Base-by-base conservation (phyloP, 2,113 vertebrate species). In the Neofelis nebulosa region DNA sequence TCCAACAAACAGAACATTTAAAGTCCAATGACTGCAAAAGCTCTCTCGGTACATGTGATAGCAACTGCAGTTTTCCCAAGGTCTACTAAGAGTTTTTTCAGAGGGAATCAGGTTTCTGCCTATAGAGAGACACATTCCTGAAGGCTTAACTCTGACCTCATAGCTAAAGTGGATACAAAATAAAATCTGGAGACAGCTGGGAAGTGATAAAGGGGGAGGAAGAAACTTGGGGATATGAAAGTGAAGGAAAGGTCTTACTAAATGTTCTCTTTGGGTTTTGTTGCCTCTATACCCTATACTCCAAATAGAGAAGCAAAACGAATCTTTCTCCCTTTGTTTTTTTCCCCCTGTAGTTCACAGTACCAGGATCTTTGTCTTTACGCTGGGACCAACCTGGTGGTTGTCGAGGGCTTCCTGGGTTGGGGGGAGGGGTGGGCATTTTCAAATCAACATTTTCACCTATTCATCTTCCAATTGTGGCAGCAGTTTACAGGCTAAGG, bases 51-150 rank as follows among this genome's bases (percentile, higher is more conserved):
- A 73, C 61, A 94, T 96, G 97, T 69, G 97, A 96, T 96, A 98
- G 93, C 97, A 98, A 98, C 97, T 98, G 96, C 96, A 95, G 92
- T 92, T 98, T 98, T 97, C 95, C 97, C 97, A 98, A 97, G 97
- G 87, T 97, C 89, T 95, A 18, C 87, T 36, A 90, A 90, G 63
- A 33, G 41, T 65, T 88, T 92, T 92, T 95, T 88, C n/a, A 95
- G 66, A 86, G 81, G 81, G 97, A 97, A 94, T 98, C 94, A 94
- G 76, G 87, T 98, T 98, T 98, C 97, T 98, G 97, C 81, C 96
- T 98, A 96, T 97, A 95, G 95, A 95, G 71, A 95, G 80, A 85
- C 84, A 93, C 97, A 98, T 98, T 97, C 96, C 97, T 97, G 25
- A 87, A 79, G 90, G 97, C 91, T 98, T 98, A 98, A 97, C 94